Percentiles rank a stretch among this genome's conserved stretches.
Conservation (phyloP, 2,797 vertebrate genomes). For the Cercopithecus petaurista region DNA sequence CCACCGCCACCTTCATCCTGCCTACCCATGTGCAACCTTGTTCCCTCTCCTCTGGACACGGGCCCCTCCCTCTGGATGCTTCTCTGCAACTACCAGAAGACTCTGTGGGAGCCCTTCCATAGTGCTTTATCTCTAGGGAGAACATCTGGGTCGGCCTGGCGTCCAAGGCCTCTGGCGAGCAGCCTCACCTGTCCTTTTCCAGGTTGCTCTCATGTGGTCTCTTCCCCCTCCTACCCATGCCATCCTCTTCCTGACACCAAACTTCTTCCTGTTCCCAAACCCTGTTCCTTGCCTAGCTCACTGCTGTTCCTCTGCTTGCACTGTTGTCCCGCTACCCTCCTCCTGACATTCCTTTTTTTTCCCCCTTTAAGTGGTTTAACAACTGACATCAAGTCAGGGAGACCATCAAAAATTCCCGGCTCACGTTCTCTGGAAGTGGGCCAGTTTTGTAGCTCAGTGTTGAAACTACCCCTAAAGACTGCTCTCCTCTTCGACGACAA, state of each 20-base stretch:
- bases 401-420: neutral
- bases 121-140: neutral
- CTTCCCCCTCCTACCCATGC: fast-evolving
- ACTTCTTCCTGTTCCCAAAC: neutral
- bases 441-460: neutral
- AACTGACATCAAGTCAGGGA: neutral
- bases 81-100: neutral
- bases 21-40: neutral
- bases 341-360: neutral
- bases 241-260: neutral
- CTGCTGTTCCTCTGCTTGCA: neutral
- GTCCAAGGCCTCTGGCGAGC: neutral
- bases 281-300: fast-evolving
- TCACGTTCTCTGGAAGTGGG: neutral
- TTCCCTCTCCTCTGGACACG: neutral
- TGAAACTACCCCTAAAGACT: neutral
- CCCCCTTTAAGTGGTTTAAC: neutral
- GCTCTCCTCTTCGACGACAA: neutral
- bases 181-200: neutral
- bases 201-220: neutral
- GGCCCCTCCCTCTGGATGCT: neutral
- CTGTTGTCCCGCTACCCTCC: neutral
- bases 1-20: too few relatives aligned
- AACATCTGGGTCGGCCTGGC: neutral
- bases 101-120: neutral